These are phyloP conservation scores for Atractosteus spatula DNA, from an alignment of 2,113 vertebrate species.

Conservation along the genomic window DNA sequence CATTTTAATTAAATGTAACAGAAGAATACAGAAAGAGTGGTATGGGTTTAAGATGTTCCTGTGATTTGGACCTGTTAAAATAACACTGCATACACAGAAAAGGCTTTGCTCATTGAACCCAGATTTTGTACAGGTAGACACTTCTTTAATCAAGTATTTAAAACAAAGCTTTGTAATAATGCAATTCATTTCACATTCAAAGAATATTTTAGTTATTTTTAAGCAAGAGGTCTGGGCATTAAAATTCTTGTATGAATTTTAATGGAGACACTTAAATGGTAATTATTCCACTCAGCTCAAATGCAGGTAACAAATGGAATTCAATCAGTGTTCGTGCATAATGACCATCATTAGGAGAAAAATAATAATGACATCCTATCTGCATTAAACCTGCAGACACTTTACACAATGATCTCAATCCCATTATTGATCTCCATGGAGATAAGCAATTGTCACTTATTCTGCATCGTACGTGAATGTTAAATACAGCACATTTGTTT, in stretches of 20 bases:
- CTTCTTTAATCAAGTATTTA: conserved; percentile 56
- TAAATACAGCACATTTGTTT: conserved; percentile 93
- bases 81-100: background rate
- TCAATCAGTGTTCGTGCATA: conserved; percentile 95
- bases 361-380: conserved; percentile 99
- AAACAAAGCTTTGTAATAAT: conserved; percentile 62
- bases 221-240: conserved; percentile 94
- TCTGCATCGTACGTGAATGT: conserved; percentile 95
- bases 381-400: conserved; percentile 99
- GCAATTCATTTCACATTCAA: conserved; percentile 88
- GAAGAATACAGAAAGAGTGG: conserved; percentile 51
- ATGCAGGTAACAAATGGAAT: conserved; percentile 99
- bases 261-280: conserved; percentile 99
- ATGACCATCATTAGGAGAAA: conserved; percentile 99
- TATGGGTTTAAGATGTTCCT: too few species aligned
- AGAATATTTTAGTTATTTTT: conserved; percentile 98
- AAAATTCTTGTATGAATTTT: conserved; percentile 99
- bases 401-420: conserved; percentile 98
- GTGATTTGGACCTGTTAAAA: conserved; percentile 31
- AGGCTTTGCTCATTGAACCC: conserved; percentile 28
- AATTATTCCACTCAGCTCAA: conserved; percentile 99
- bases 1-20: conserved; percentile 76
- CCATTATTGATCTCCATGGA: conserved; percentile 99
- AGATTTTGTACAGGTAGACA: conserved; percentile 43
- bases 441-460: conserved; percentile 99